Base-by-base conservation (phyloP, 2,888 invertebrate genomes). In the Campaea margaritaria region DNA sequence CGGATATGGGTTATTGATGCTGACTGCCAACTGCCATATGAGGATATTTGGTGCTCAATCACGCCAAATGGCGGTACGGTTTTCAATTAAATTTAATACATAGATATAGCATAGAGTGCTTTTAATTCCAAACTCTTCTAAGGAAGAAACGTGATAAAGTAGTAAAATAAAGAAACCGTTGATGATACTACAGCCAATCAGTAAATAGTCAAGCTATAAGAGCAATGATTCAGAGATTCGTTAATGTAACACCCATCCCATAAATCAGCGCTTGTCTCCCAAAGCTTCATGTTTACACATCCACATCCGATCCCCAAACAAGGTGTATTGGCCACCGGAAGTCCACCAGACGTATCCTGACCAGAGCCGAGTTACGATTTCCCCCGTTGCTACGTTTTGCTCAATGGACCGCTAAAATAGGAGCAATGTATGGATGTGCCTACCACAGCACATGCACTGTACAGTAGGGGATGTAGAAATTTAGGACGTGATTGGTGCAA, bases 401-500 rank as follows among this genome's bases (percentile, higher is more conserved):
- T 83, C 81, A 85, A 85, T 85, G 83, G 73, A 70, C 76, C 71
- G 76, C 68, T 68, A 59, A 78, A 82, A 58, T 46, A 81, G 76
- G 74, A 75, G 78, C 75, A 79, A 82, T 80, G 84, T 85, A 86
- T 21, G 85, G 84, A 78, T 76, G 42, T 13, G 31, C 43, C 45
- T 72, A 69, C 74, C 58, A 68, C 69, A 75, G 70, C 69, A 15
- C 9, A 34, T 1, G 31, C 11, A n/a, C 21, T 44, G 21, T 10
- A 15, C 34, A 46, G 31, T 34, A 14, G 10, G 44, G 8, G 44
- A 44, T 13, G 13, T 13, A 13, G 4, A 8, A 2, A 14, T 14
- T 5, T 39, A 7, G 31, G 31, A 10, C 10, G 1, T 31, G 10
- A 31, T 31, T 31, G 7, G 31, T 31, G 31, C 27, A 31, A 31